Percentiles rank a stretch among this genome's conserved stretches.
Conservation (phyloP, 1,140 invertebrate species). For the Streblospio benedicti region DNA sequence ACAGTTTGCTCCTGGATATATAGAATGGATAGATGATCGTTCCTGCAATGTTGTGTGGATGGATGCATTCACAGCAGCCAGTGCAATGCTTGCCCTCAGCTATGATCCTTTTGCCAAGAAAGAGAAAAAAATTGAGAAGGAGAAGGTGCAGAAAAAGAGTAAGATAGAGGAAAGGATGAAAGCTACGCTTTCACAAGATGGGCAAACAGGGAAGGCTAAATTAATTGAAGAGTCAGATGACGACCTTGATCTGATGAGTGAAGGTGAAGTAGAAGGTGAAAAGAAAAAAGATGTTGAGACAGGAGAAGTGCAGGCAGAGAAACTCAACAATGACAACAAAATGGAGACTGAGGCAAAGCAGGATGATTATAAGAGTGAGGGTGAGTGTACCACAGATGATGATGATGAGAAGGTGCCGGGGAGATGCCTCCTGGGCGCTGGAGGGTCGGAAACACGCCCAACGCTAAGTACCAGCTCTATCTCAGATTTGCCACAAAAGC, state of each 20-base stretch:
- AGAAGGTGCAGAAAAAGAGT: too few species aligned
- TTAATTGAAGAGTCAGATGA: conserved; percentile 20
- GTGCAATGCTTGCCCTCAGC: conserved; percentile 58
- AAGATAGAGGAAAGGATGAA: too few species aligned
- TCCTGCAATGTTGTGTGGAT: conserved; percentile 70
- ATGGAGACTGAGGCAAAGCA: too few species aligned
- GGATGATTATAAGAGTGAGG: too few species aligned
- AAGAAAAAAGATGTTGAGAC: neutral
- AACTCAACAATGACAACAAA: too few species aligned
- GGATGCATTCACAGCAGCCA: conserved; percentile 61
- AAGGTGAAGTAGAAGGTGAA: neutral
- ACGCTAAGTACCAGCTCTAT: neutral
- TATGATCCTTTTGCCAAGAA: conserved; percentile 22
- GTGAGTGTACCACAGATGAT: too few species aligned
- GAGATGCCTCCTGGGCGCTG: neutral
- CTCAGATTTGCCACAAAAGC: conserved; percentile 2
- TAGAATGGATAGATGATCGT: conserved; percentile 73
- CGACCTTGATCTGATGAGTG: conserved; percentile 16
- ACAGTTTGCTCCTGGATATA: conserved; percentile 60
- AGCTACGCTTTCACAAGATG: neutral
- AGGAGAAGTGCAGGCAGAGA: neutral
- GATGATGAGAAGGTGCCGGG: too few species aligned
- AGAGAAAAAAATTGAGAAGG: conserved; percentile 15
- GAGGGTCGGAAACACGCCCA: neutral
- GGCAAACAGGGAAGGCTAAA: conserved; percentile 5